Percentiles rank a stretch among this genome's conserved stretches.
These are phyloP conservation scores for Phyllotis vaccarum DNA, from an alignment of 2,797 vertebrate species.

Conservation along the genomic window DNA sequence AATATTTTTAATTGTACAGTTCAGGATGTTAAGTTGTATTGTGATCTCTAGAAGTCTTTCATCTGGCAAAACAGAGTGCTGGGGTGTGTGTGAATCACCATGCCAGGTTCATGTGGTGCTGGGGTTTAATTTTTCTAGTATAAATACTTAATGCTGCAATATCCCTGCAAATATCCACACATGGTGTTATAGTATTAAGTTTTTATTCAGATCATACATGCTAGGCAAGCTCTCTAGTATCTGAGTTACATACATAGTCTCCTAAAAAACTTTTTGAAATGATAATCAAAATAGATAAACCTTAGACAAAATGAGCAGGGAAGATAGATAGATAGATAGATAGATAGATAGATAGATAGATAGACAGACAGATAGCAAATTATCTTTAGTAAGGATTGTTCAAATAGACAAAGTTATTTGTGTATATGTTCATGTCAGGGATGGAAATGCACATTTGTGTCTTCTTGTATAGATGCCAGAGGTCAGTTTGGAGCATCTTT, in stretches of 20 bases:
- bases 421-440: background rate
- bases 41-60: background rate
- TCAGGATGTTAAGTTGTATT: background rate
- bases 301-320: background rate
- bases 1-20: background rate
- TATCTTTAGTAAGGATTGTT: background rate
- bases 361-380: no score
- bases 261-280: background rate
- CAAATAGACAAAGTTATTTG: background rate
- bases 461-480: background rate
- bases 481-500: background rate
- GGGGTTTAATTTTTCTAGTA: background rate
- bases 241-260: background rate
- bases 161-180: background rate
- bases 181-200: background rate
- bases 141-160: background rate
- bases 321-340: no score
- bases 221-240: background rate
- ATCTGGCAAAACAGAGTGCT: background rate
- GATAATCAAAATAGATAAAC: background rate
- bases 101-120: background rate
- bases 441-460: background rate
- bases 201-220: background rate
- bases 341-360: no score
- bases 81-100: background rate